phyloP scores from a whole-genome alignment of 2,113 vertebrate genomes.

The Charina bottae region DNA sequence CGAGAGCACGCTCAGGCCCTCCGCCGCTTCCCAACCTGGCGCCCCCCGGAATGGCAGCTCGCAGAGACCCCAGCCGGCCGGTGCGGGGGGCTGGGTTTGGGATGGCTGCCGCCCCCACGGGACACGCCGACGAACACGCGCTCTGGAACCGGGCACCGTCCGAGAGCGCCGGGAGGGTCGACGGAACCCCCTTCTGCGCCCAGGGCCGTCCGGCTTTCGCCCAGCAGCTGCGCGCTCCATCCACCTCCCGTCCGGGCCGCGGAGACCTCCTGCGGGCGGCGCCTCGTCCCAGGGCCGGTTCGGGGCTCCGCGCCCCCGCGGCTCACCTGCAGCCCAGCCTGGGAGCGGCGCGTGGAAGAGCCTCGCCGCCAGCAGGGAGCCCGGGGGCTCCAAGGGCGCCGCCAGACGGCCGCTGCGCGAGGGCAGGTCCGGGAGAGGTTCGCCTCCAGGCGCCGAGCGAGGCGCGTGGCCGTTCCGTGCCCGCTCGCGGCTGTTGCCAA shows the following conservation, averaged over 20 bases:
- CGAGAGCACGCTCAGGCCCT: background rate
- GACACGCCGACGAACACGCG: background rate
- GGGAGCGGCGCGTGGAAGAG: background rate
- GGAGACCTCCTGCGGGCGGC: too few relatives aligned
- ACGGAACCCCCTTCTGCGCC: background rate
- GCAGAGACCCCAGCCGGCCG: background rate
- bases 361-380: background rate
- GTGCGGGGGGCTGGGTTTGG: background rate
- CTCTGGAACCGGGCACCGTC: background rate
- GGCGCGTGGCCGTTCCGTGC: too few relatives aligned
- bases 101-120: background rate
- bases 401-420: too few relatives aligned
- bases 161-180: background rate
- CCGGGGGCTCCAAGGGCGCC: background rate
- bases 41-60: background rate
- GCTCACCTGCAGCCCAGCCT: background rate
- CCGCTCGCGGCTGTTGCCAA: too few relatives aligned
- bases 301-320: background rate
- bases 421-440: background rate
- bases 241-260: too few relatives aligned
- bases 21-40: background rate
- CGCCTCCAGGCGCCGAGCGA: too few relatives aligned
- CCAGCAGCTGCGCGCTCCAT: too few relatives aligned
- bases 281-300: too few relatives aligned
- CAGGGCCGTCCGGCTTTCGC: too few relatives aligned